These are phyloP conservation scores for Podocnemis expansa DNA, from an alignment of 2,113 vertebrate genomes.

Conservation along the genomic window DNA sequence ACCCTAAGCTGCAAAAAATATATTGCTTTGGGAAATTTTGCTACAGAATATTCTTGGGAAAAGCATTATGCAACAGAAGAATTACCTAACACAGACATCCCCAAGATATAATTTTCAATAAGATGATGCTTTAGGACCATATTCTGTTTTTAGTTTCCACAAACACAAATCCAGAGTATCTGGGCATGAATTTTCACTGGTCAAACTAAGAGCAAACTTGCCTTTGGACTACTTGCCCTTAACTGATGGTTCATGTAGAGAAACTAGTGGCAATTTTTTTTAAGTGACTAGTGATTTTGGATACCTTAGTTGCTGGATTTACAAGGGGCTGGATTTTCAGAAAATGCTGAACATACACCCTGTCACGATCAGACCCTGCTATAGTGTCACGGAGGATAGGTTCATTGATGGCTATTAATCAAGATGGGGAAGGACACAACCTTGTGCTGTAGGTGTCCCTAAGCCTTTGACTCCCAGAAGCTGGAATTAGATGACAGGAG, in stretches of 20 bases:
- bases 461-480: neutral
- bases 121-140: neutral
- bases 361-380: neutral
- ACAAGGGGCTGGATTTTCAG: neutral
- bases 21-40: neutral
- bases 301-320: neutral
- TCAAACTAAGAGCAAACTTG: neutral
- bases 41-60: neutral
- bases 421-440: too few species aligned
- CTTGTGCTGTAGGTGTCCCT: neutral
- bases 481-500: neutral
- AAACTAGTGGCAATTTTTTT: neutral
- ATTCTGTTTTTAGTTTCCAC: neutral
- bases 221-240: rapidly evolving
- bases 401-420: neutral
- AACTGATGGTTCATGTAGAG: neutral
- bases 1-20: neutral
- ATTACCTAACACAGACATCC: neutral
- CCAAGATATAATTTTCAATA: neutral
- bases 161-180: rapidly evolving
- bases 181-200: neutral
- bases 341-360: neutral
- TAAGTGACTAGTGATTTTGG: neutral
- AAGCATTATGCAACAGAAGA: neutral
- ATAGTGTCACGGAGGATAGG: neutral